Base-by-base conservation (phyloP, 2,888 invertebrate genomes). In the Proisotoma minuta region DNA sequence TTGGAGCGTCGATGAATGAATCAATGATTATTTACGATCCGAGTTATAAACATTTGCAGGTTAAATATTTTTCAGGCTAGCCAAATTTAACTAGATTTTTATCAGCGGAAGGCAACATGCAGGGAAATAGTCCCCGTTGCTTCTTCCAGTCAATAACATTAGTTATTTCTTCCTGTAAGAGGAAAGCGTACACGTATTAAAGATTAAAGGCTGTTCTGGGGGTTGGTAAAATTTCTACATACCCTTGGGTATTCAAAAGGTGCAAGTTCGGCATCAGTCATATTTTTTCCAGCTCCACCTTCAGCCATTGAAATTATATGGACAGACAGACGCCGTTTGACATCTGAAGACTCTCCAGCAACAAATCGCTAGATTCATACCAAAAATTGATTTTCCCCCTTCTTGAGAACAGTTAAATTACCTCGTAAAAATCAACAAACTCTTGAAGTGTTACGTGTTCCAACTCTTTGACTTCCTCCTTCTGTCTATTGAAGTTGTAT, bases 261-360 rank as follows among this genome's bases (percentile, higher is more conserved):
- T 43, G 43, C 18, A 4, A 43, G 43, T 5, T 43, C 43, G 5
- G 15, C 20, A 5, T 18, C 10, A 4, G 5, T 20, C 5, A 43
- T 20, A 4, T 15, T 50, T 12, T 12, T 22, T 24, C 52, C 52
- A 4, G 52, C 52, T n/a, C 52, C 52, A 8, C 28, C 58, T 27
- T 67, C 67, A 1, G 64, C 62, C 15, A 29, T 50, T 1, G 67
- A 67, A 10, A 27, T 39, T 3, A 61, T 47, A 26, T 61, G 51
- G 27, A 61, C 43, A 1, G 47, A 15, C 2, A 61, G 40, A 10
- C 51, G 39, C 29, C 51, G 49, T 24, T 51, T 23, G 27, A 57
- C 57, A 2, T 22, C 34, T 5, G 61, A 24, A 20, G 3, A 10
- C 2, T 57, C 49, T 3, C 39, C 39, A 26, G 24, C 15, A 34